phyloP scores from a whole-genome alignment of 1,140 invertebrate genomes.

The Ceratitis capitata region DNA sequence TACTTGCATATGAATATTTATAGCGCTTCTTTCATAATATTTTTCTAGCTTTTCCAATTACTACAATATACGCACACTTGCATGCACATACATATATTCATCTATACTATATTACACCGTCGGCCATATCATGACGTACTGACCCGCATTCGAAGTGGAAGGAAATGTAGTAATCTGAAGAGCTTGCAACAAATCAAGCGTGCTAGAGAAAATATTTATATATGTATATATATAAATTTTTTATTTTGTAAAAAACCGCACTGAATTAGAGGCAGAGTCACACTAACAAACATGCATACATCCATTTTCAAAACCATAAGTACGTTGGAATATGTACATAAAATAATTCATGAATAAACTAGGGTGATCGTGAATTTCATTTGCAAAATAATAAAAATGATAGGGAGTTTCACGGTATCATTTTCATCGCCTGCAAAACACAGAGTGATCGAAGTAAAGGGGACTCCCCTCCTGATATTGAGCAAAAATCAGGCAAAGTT shows the following conservation, averaged over 20 bases:
- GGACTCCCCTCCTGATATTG: no score
- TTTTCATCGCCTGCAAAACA: no score
- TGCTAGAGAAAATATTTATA: background rate
- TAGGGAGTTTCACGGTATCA: no score
- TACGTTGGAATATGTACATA: background rate
- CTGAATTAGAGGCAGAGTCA: background rate
- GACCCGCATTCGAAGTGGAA: conserved; percentile 23
- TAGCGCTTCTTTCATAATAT: background rate
- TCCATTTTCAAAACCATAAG: background rate
- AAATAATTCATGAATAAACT: background rate
- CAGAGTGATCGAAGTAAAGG: no score
- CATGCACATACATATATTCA: background rate
- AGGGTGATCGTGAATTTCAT: background rate
- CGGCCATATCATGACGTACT: conserved; percentile 14
- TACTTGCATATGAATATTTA: background rate
- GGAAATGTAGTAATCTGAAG: conserved; percentile 32
- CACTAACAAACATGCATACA: background rate
- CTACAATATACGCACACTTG: background rate
- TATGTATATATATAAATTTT: no score
- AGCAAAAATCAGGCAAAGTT: no score
- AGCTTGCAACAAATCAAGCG: conserved; percentile 26
- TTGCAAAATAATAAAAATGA: no score
- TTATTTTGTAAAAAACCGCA: background rate
- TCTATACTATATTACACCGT: background rate
- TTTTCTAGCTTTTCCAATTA: background rate